Base-by-base conservation (phyloP, 2,797 vertebrate species). In the Fistularia tabacaria region DNA sequence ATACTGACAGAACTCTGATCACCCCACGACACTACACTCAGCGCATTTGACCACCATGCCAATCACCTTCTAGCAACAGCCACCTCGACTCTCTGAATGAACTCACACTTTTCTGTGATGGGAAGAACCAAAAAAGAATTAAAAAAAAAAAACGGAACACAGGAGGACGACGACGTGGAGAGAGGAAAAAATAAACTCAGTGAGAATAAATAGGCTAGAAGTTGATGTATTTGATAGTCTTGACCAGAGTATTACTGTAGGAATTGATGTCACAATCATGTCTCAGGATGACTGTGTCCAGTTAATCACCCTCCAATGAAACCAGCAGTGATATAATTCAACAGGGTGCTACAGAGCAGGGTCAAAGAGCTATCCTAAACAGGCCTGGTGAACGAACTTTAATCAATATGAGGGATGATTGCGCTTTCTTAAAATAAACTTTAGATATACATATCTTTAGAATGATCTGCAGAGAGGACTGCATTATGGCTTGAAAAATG, bases 321-420 rank as follows among this genome's bases (percentile, higher is more conserved):
- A 87, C 88, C 88, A 89, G 86, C 88, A 87, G 79, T 62, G 78
- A 83, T 74, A 52, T 69, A 55, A 73, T 69, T 78, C 72, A 78
- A 84, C 82, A 87, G 83, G 85, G 86, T 88, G 86, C 88, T 86
- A 82, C 60, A 72, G 70, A 71, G 82, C 82, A 83, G 61, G 70
- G 62, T 77, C 56, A 60, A 69, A 73, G 50, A 73, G 63, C 55
- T 71, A 62, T 50, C 53, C 37, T 43, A 50, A 54, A 44, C 41
- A 59, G 59, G 59, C 36, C 46, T 51, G 53, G 54, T 25, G 41
- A 50, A 38, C 39, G 53, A 36, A 51, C n/a, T n/a, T 56, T 46
- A 64, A 51, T 3, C 1, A 50, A 13, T 41, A 12, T 41, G 51
- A 59, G 1, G 53, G 54, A 52, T 42, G 54, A 73, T 47, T 50